Conservation (phyloP, 2,888 invertebrate species). For the Autographa pulchrina region DNA sequence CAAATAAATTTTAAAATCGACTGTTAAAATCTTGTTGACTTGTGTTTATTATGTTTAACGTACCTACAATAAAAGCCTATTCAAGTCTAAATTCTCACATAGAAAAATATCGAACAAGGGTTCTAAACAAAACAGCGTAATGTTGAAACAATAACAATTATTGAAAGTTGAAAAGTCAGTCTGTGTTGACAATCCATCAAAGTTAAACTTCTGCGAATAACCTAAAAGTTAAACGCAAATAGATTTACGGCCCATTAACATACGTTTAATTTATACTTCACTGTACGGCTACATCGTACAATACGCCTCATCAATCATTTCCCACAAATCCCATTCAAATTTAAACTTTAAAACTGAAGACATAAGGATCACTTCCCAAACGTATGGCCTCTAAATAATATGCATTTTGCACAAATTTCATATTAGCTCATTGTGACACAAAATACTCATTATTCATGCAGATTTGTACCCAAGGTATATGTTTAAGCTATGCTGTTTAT, state of each 20-base stretch:
- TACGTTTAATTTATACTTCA: conserved; percentile 58
- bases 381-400: conserved; percentile 47
- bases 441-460: conserved; percentile 62
- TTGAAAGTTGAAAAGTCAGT: neutral
- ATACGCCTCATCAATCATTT: conserved; percentile 57
- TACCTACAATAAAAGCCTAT: too few species aligned
- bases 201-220: conserved; percentile 44
- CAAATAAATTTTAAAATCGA: too few species aligned
- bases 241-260: conserved; percentile 69
- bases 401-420: conserved; percentile 57
- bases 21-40: too few species aligned
- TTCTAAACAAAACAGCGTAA: too few species aligned
- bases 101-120: too few species aligned
- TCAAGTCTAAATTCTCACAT: too few species aligned
- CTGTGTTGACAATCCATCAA: conserved; percentile 24
- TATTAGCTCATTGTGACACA: conserved; percentile 58
- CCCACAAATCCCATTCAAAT: conserved; percentile 20
- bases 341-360: conserved; percentile 27
- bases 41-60: too few species aligned
- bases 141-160: neutral
- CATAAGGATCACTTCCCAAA: conserved; percentile 36
- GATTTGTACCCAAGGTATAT: conserved; percentile 49
- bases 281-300: conserved; percentile 37
- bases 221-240: conserved; percentile 58
- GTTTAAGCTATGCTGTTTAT: conserved; percentile 28